phyloP scores from a whole-genome alignment of 2,888 invertebrate genomes.

The Julus scandinavius region DNA sequence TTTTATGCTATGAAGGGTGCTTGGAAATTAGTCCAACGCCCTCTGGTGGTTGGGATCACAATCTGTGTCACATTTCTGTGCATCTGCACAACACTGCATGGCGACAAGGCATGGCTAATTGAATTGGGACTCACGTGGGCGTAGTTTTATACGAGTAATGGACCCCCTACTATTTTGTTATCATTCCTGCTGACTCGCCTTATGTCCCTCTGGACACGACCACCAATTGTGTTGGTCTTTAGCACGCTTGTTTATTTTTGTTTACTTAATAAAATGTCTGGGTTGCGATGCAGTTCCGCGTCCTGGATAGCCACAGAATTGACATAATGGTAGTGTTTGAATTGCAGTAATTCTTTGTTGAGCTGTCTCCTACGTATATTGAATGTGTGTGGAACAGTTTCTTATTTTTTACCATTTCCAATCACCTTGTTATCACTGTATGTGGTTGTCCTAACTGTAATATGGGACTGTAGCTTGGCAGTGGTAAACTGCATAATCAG shows the following conservation, averaged over 20 bases:
- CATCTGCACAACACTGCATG: not conserved
- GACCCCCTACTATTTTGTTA: conserved; percentile 38
- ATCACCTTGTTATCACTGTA: too few species aligned
- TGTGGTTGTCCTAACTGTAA: too few species aligned
- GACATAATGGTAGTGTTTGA: not conserved
- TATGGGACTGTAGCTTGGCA: not conserved
- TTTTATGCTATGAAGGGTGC: not conserved
- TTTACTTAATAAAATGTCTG: conserved; percentile 18
- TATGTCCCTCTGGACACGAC: not conserved
- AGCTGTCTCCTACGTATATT: not conserved
- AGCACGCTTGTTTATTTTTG: conserved; percentile 1
- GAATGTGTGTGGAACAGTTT: too few species aligned
- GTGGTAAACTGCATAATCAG: too few species aligned
- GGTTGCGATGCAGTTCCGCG: not conserved
- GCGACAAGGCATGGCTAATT: not conserved
- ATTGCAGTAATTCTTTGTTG: not conserved
- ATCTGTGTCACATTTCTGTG: not conserved
- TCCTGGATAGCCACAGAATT: not conserved
- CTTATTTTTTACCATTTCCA: not conserved
- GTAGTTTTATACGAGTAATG: not conserved
- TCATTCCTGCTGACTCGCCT: conserved; percentile 19
- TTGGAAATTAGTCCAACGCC: not conserved
- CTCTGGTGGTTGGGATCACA: not conserved
- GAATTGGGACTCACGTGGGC: conserved; percentile 3
- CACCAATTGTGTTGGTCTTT: not conserved